phyloP scores from a whole-genome alignment of 1,140 invertebrate species.

The Euwallacea fornicatus region DNA sequence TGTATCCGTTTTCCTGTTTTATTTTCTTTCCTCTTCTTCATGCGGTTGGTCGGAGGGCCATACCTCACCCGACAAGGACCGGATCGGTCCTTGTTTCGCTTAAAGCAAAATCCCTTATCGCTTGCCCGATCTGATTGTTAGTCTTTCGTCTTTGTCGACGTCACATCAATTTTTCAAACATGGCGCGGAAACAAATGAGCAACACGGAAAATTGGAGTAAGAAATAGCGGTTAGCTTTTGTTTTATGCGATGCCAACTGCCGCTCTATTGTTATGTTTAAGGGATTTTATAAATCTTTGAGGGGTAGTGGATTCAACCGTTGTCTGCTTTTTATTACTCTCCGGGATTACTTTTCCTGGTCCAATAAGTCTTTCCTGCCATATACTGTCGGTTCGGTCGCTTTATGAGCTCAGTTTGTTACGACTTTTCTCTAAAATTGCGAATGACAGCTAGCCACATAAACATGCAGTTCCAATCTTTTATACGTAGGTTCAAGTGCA shows the following conservation, averaged over 20 bases:
- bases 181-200: conserved; percentile 55
- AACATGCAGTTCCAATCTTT: conserved; percentile 44
- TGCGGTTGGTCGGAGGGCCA: conserved; percentile 47
- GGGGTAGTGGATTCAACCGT: conserved; percentile 43
- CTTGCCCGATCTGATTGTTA: conserved; percentile 47
- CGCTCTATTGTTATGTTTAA: conserved; percentile 52
- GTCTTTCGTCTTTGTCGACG: conserved; percentile 53
- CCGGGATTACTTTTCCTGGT: conserved; percentile 44
- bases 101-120: conserved; percentile 43
- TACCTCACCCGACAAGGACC: conserved; percentile 43
- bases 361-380: conserved; percentile 41
- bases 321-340: conserved; percentile 49
- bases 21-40: conserved; percentile 42
- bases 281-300: conserved; percentile 53
- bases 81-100: conserved; percentile 33
- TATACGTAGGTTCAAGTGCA: conserved; percentile 36
- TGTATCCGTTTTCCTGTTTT: conserved; percentile 44
- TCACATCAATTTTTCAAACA: conserved; percentile 55
- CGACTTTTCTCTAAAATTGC: conserved; percentile 41
- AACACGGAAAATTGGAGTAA: conserved; percentile 54
- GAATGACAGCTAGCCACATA: conserved; percentile 41
- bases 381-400: conserved; percentile 31
- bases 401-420: conserved; percentile 41
- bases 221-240: conserved; percentile 56
- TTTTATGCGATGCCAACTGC: conserved; percentile 55